Base-by-base conservation (phyloP, 2,888 invertebrate genomes). In the Athetis lepigone region DNA sequence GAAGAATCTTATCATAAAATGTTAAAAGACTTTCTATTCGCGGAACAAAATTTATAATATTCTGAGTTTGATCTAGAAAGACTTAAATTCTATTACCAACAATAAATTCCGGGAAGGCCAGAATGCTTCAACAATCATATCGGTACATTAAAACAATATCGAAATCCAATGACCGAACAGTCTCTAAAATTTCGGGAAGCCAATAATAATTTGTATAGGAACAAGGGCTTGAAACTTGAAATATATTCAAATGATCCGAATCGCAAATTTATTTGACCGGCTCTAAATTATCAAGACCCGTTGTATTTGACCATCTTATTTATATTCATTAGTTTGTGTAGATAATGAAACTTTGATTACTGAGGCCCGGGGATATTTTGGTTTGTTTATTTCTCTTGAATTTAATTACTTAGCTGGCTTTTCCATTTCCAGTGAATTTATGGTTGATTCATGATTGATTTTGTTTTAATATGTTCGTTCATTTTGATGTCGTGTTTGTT, bases 251-350 rank as follows among this genome's bases (percentile, higher is more conserved):
- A 79, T 71, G 72, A 80, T 75, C 69, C 70, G 73, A 85, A 86
- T 86, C 86, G 82, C 80, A 85, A 88, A 88, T 86, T 86, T 80
- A 83, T 86, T 86, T 86, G 85, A 83, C 86, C 85, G 75, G 69
- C 46, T 25, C 58, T 70, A 82, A 84, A 85, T 87, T 79, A 81
- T 85, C 81, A 80, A 66, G 73, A 73, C 75, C 74, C 74, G 74
- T 79, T 81, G 75, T 79, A 75, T 84, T 75, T 62, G 68, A 65
- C 73, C 65, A 75, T 77, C 85, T 84, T 85, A 84, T 87, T 87
- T 87, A 88, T 89, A 90, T 90, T 90, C 86, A 89, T 89, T 84
- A 87, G 81, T 82, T 85, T 80, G 80, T 81, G 62, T 64, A 67
- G 82, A 82, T 83, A 83, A 84, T 77, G 82, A 80, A 81, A 84